phyloP scores from a whole-genome alignment of 2,113 vertebrate species.

The Clinocottus analis region DNA sequence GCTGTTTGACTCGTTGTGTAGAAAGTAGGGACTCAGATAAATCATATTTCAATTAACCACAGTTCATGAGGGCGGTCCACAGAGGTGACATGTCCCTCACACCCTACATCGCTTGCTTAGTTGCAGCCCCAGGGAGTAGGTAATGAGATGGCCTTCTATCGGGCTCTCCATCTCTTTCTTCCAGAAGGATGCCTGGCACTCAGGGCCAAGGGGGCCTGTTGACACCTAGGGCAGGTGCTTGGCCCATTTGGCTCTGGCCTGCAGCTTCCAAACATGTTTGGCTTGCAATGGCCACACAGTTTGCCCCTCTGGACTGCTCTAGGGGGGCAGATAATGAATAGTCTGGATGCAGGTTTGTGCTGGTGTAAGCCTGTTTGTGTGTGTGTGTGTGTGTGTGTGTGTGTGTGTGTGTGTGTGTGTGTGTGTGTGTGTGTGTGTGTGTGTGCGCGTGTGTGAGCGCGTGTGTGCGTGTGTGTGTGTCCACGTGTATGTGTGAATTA shows the following conservation, averaged over 20 bases:
- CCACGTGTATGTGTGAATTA: constrained; percentile 18
- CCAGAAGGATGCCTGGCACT: constrained; percentile 65
- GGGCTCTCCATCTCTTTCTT: constrained; percentile 72
- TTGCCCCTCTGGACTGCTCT: constrained; percentile 78
- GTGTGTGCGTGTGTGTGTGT: constrained; percentile 10
- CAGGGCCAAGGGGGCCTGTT: constrained; percentile 73
- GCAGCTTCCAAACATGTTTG: constrained; percentile 76
- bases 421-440: not conserved
- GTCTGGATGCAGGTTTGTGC: constrained; percentile 58
- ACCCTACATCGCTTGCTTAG: constrained; percentile 73
- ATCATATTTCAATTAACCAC: constrained; percentile 82
- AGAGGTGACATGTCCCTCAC: constrained; percentile 72
- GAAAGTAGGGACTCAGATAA: constrained; percentile 70
- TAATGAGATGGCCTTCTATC: constrained; percentile 83
- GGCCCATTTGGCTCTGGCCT: constrained; percentile 77
- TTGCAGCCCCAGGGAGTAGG: constrained; percentile 79
- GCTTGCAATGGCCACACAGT: constrained; percentile 70
- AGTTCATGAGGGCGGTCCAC: constrained; percentile 73
- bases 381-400: constrained; percentile 10
- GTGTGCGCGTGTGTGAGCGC: constrained; percentile 20
- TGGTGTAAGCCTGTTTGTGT: not conserved
- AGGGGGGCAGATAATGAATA: constrained; percentile 80
- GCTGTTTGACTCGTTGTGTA: constrained; percentile 64
- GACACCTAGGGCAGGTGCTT: constrained; percentile 79
- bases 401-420: constrained; percentile 17